Conservation (phyloP, 2,797 vertebrate species). For the Enteromius trimaculatus region DNA sequence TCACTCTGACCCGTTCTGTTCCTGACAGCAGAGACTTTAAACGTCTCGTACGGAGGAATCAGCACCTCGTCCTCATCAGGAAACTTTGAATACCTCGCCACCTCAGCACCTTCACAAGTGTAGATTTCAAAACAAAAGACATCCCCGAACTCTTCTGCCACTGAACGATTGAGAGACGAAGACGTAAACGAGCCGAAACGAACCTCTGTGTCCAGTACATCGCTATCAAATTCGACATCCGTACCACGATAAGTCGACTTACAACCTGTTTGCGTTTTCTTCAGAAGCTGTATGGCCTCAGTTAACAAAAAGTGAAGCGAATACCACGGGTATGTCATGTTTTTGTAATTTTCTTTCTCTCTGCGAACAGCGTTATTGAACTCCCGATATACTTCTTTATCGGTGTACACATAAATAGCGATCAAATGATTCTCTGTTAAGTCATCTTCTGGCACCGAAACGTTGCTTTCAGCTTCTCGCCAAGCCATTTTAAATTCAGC, state of each 20-base stretch:
- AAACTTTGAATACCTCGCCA: background rate
- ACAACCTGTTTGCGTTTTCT: background rate
- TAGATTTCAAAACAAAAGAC: background rate
- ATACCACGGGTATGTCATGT: background rate
- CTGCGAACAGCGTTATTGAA: background rate
- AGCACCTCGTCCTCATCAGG: slow-evolving; percentile 4
- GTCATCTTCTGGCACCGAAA: background rate
- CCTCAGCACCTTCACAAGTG: slow-evolving; percentile 9
- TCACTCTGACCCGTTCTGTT: background rate
- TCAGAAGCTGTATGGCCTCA: background rate
- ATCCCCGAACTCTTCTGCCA: background rate
- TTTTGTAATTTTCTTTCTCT: background rate
- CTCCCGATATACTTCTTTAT: background rate
- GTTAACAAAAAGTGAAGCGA: slow-evolving; percentile 9
- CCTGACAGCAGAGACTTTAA: background rate
- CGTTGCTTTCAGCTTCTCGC: background rate
- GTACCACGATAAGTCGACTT: background rate
- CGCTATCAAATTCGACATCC: background rate
- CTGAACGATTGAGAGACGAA: background rate
- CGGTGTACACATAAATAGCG: background rate
- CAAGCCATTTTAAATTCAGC: background rate
- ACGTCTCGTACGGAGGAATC: background rate
- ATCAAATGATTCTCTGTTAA: background rate
- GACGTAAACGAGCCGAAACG: background rate
- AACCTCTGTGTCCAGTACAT: background rate